These are phyloP conservation scores for Glandiceps talaboti DNA, from an alignment of 53 echinoderm and acorn worm species.

Conservation along the genomic window DNA sequence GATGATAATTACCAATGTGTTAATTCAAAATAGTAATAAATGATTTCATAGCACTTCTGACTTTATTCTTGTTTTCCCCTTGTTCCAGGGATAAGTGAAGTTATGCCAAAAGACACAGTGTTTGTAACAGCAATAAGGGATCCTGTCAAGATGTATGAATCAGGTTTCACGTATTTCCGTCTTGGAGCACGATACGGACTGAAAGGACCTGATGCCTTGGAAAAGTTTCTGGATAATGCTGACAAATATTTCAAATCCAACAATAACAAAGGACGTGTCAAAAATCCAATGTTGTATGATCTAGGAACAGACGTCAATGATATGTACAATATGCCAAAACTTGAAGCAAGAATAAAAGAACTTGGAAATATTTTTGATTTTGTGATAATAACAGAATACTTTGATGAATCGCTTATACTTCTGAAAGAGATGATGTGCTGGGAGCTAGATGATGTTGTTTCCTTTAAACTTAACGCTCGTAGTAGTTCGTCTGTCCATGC, in stretches of 20 bases:
- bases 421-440: constrained; percentile 83
- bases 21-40: too few species aligned
- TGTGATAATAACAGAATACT: constrained; percentile 85
- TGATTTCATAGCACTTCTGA: not conserved
- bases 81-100: constrained; percentile 16
- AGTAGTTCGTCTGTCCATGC: constrained; percentile 38
- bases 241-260: not conserved
- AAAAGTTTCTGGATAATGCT: not conserved
- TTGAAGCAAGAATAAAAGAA: constrained; percentile 26
- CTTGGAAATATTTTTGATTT: constrained; percentile 49
- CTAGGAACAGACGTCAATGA: constrained; percentile 31
- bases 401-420: constrained; percentile 75
- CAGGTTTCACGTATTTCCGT: not conserved
- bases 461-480: constrained; percentile 73
- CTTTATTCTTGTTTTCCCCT: not conserved
- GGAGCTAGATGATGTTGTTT: constrained; percentile 60
- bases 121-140: not conserved
- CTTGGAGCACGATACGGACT: not conserved
- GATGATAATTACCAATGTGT: too few species aligned
- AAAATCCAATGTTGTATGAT: constrained; percentile 82
- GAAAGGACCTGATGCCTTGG: not conserved
- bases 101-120: not conserved
- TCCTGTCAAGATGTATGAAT: not conserved
- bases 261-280: constrained; percentile 14
- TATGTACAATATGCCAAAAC: constrained; percentile 14